Conservation (phyloP, 2,797 vertebrate genomes). For the Chloroceryle inda region DNA sequence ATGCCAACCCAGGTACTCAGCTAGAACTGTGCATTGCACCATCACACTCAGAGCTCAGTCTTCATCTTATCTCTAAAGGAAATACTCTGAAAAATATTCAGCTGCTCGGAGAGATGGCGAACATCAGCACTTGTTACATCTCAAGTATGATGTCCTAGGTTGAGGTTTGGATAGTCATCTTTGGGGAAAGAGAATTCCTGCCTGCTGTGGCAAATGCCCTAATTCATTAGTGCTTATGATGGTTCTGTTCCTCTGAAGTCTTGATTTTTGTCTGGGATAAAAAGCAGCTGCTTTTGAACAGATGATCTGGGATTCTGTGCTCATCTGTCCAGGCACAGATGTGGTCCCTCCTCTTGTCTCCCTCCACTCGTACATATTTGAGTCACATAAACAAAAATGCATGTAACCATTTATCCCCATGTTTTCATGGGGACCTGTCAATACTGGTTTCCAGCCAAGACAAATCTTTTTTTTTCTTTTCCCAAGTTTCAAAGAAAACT, state of each 20-base stretch:
- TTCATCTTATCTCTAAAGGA: neutral
- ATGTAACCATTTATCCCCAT: fast-evolving
- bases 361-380: neutral
- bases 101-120: neutral
- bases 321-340: neutral
- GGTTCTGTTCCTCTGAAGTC: neutral
- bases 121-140: neutral
- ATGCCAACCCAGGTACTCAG: neutral
- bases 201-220: neutral
- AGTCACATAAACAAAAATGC: neutral
- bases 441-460: neutral
- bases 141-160: neutral
- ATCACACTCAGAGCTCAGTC: neutral
- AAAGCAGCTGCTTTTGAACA: neutral
- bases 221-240: neutral
- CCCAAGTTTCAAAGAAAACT: neutral
- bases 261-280: neutral
- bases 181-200: neutral
- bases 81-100: neutral
- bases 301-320: neutral
- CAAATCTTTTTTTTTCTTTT: neutral
- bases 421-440: neutral
- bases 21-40: neutral
- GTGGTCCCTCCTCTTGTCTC: neutral
- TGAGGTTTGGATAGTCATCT: neutral